Conservation (phyloP, 2,888 invertebrate species). For the Tuberolachnus salignus region DNA sequence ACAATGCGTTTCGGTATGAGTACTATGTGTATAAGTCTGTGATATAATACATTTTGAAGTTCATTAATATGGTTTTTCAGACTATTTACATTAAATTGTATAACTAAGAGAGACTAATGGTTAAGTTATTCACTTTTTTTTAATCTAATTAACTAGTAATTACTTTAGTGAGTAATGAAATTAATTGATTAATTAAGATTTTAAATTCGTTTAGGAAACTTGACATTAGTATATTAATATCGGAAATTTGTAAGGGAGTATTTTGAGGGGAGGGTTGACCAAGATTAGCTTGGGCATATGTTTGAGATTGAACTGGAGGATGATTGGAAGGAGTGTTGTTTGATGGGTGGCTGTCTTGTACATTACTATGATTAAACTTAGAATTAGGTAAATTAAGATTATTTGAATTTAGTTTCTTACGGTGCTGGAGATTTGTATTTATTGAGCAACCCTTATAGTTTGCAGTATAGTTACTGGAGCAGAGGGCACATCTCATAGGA, state of each 20-base stretch:
- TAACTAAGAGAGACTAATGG: slow-evolving; percentile 7
- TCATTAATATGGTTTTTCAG: no score
- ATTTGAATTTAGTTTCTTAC: no score
- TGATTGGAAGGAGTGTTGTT: neutral
- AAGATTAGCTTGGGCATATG: neutral
- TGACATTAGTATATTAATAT: slow-evolving; percentile 8
- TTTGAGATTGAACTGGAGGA: neutral
- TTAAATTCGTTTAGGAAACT: slow-evolving; percentile 5
- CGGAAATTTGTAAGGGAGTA: neutral
- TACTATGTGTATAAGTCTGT: slow-evolving; percentile 5
- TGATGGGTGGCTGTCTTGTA: slow-evolving; percentile 16
- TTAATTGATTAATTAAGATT: neutral
- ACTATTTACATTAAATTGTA: slow-evolving; percentile 21
- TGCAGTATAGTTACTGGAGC: neutral
- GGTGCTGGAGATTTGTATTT: no score
- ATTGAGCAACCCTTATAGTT: slow-evolving; percentile 5
- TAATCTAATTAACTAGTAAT: neutral
- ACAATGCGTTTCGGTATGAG: slow-evolving; percentile 24
- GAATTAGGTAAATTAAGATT: no score
- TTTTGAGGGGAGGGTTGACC: neutral
- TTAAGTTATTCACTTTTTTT: slow-evolving; percentile 25
- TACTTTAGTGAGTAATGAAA: neutral
- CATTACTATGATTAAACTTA: neutral
- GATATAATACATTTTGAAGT: neutral
- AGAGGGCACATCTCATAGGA: neutral